phyloP scores from a whole-genome alignment of 2,113 vertebrate genomes.

The Anseranas semipalmata region DNA sequence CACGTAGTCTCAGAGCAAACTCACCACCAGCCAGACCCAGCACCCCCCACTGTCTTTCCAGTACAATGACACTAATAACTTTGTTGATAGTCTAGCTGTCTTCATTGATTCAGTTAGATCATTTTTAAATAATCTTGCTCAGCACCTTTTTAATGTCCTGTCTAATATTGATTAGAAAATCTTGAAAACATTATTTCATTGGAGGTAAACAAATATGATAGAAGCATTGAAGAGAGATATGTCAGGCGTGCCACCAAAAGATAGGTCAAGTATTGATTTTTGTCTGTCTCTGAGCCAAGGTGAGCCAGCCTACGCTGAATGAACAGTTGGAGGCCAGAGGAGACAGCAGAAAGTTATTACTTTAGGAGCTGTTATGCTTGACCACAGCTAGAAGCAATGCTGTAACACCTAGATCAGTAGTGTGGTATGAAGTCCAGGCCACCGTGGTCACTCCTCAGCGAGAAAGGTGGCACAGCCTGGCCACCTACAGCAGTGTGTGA shows the following conservation, averaged over 20 bases:
- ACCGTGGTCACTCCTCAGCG: background rate
- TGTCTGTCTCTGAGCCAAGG: conserved; percentile 24
- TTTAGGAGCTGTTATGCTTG: background rate
- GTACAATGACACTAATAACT: background rate
- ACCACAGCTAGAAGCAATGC: background rate
- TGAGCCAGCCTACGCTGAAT: background rate
- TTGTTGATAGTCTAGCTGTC: background rate
- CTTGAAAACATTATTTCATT: conserved; percentile 17
- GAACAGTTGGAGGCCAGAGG: background rate
- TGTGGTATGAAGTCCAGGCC: fast-evolving
- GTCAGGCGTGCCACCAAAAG: background rate
- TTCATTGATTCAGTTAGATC: conserved; percentile 21
- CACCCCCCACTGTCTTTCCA: background rate
- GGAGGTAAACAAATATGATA: conserved; percentile 29
- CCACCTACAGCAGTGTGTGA: background rate
- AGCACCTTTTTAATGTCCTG: conserved; percentile 8
- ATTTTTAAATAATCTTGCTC: conserved; percentile 40
- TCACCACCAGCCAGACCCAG: background rate
- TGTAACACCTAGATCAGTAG: background rate
- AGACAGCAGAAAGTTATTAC: background rate
- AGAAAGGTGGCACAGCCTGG: background rate
- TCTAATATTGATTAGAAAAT: conserved; percentile 47
- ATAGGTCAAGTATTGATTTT: conserved; percentile 21
- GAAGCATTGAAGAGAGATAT: background rate
- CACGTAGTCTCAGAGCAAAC: background rate